Base-by-base conservation (phyloP, 1,140 invertebrate genomes). In the Colletes latitarsis region DNA sequence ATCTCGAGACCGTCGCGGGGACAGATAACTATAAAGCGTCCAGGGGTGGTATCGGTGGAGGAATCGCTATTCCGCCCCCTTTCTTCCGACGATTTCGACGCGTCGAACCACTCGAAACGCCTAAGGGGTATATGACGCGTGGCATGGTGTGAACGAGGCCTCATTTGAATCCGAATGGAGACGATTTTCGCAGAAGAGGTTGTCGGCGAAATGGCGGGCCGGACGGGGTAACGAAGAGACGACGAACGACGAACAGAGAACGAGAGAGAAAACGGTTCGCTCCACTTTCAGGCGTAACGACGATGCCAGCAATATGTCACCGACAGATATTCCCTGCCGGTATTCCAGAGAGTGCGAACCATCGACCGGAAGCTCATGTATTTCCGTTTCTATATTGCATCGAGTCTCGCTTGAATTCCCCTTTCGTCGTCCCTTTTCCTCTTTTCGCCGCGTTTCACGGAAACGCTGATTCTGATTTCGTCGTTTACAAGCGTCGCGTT, bases 81-180 rank as follows among this genome's bases (percentile, higher is more conserved):
- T 74, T 64, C 69, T 57, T 17, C 49, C 62, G 30, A 64, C 82
- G 85, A 70, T 75, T 87, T 77, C 68, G 77, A 81, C 77, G 73
- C 83, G 81, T 83, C 69, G 77, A 83, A 75, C 71, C 75, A 57
- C 81, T 80, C 69, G 68, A 62, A 86, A 76, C 82, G 86, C 88
- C 84, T 77, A 85, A 86, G 83, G 88, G 89, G 81, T 89, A 90
- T 91, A 91, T 89, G 90, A 89, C 88, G 90, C 90, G 88, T 91
- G 89, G 89, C 88, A 86, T 86, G 86, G 89, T 87, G 90, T 88
- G 87, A 91, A 90, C 89, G 90, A 91, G 89, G 87, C 76, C 91
- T 92, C 90, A 92, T 92, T 92, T 92, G 91, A 92, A 92, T 92
- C 88, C 91, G 91, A 92, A 92, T 92, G 89, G 90, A 90, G 89